Evolutionary conservation across 2,797 vertebrate species (phyloP).

Genomic region (Crypturellus tataupa): DNA sequence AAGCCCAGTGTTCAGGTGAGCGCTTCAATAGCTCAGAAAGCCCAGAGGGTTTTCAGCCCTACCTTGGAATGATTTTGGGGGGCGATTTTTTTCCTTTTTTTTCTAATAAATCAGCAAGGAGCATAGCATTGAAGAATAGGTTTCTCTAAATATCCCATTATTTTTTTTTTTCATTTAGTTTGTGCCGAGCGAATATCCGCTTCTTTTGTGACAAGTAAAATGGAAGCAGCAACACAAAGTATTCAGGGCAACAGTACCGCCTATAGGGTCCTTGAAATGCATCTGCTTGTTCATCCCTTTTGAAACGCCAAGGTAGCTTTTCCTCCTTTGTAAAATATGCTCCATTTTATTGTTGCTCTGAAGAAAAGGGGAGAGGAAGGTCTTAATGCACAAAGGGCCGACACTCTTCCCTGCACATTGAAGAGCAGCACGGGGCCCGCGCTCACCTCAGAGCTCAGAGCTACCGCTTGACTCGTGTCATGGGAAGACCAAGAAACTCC

Average conservation of each 20-base stretch:
- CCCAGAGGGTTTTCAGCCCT: conserved; percentile 14
- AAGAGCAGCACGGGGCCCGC: neutral
- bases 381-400: neutral
- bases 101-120: conserved; percentile 25
- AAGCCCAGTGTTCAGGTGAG: conserved; percentile 41
- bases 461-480: neutral
- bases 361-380: neutral
- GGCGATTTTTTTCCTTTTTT: conserved; percentile 13
- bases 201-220: conserved; percentile 44
- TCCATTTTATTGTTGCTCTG: neutral
- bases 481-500: neutral
- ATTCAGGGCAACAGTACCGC: conserved; percentile 9
- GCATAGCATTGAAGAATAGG: neutral
- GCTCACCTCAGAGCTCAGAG: neutral
- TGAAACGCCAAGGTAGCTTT: neutral
- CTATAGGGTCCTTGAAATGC: conserved; percentile 18
- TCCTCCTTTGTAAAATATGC: neutral
- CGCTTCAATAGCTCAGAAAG: conserved; percentile 44
- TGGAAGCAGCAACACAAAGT: neutral
- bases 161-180: neutral
- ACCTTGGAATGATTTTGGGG: conserved; percentile 12
- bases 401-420: neutral
- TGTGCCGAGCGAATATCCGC: neutral
- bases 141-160: conserved; percentile 45
- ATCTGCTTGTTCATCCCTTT: conserved; percentile 33